Conservation (phyloP, 2,797 vertebrate species). For the Aulostomus chinensis region DNA sequence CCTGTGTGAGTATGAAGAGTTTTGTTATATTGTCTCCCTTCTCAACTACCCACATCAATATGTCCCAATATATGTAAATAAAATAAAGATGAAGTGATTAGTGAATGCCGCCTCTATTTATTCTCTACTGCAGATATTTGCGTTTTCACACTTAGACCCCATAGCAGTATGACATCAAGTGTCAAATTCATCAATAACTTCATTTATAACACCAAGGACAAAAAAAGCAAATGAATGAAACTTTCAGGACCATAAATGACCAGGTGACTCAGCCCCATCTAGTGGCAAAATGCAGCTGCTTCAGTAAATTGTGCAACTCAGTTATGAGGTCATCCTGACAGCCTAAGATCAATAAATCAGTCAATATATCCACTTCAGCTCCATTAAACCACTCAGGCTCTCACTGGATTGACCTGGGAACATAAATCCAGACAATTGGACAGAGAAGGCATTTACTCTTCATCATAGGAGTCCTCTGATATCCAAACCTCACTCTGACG, state of each 20-base stretch:
- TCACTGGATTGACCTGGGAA: slow-evolving; percentile 49
- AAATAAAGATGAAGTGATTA: slow-evolving; percentile 54
- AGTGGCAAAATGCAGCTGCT: slow-evolving; percentile 31
- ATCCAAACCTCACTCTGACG: slow-evolving; percentile 39
- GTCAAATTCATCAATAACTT: no score
- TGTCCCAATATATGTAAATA: slow-evolving; percentile 74
- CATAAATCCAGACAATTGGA: slow-evolving; percentile 63
- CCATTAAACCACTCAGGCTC: slow-evolving; percentile 56
- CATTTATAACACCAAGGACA: no score
- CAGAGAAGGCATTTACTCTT: slow-evolving; percentile 45
- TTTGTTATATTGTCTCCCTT: slow-evolving; percentile 19
- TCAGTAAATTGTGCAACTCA: slow-evolving; percentile 5
- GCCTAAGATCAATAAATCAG: slow-evolving; percentile 60
- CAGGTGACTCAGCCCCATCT: slow-evolving; percentile 64
- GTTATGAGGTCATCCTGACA: slow-evolving; percentile 54
- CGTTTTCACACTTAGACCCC: no score
- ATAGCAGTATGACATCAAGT: no score
- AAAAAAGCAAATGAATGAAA: no score
- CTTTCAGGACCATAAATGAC: no score
- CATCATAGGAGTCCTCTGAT: slow-evolving; percentile 32
- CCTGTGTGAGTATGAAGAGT: slow-evolving; percentile 26
- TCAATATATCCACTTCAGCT: slow-evolving; percentile 69
- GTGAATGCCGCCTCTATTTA: not conserved
- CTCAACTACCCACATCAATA: slow-evolving; percentile 25
- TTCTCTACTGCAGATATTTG: no score